phyloP scores from a whole-genome alignment of 2,888 invertebrate genomes.

The Agrotis ipsilon region DNA sequence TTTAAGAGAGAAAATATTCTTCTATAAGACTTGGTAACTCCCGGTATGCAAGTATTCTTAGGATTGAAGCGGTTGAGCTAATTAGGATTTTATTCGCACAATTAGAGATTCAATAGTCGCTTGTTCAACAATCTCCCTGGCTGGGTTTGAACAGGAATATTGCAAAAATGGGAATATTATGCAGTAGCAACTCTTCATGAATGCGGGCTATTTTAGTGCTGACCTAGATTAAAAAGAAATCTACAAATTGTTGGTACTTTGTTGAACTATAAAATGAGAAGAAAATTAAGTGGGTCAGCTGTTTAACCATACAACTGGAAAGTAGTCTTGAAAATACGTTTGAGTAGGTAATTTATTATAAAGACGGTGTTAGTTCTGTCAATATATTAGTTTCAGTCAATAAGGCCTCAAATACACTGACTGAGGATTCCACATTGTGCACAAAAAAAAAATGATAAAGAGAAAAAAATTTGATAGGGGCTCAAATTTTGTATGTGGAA shows the following conservation, averaged over 20 bases:
- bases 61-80: slow-evolving; percentile 65
- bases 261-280: not conserved
- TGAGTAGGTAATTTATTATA: not conserved
- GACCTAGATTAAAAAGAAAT: slow-evolving; percentile 36
- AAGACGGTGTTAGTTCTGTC: no score
- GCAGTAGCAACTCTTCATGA: slow-evolving; percentile 25
- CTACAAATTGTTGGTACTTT: slow-evolving; percentile 9
- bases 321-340: no score
- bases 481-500: no score
- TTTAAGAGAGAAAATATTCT: slow-evolving; percentile 9
- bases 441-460: no score
- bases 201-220: slow-evolving; percentile 28
- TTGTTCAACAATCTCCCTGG: slow-evolving; percentile 43
- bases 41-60: slow-evolving; percentile 55
- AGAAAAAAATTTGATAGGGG: no score
- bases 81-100: slow-evolving; percentile 71
- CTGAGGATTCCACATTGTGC: no score
- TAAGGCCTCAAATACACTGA: no score
- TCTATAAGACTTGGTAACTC: slow-evolving; percentile 56
- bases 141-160: slow-evolving; percentile 38
- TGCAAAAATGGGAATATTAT: slow-evolving; percentile 44
- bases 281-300: not conserved
- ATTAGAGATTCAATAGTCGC: slow-evolving; percentile 67
- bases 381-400: no score
- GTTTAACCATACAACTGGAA: no score